Base-by-base conservation (phyloP, 2,888 invertebrate species). In the Clepsis dumicolana region DNA sequence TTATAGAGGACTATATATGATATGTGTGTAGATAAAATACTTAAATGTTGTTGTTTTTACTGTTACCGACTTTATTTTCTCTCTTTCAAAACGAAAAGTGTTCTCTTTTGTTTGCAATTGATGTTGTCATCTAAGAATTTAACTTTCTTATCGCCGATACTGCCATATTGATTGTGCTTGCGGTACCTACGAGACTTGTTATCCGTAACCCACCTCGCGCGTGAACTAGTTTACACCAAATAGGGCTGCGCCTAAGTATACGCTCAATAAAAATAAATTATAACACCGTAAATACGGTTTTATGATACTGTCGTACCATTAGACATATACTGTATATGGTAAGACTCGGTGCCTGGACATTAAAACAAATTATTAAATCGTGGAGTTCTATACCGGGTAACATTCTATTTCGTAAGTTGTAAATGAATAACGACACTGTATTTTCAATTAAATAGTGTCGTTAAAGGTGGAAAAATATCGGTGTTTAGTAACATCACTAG, bases 161-260 rank as follows among this genome's bases (percentile, higher is more conserved):
- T 90, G 90, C 89, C 89, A 91, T 91, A 91, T 91, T 89, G 90
- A 91, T 92, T 91, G 85, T 86, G 86, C 86, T 87, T 85, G 83
- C 82, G 83, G 85, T 84, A n/a, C n/a, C n/a, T n/a, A 87, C 83
- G 86, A 87, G 85, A 84, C 85, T 78, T 79, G 77, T 71, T 75
- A 59, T 65, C 59, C 70, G 68, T 62, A 64, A 64, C 74, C 71
- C 52, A 59, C 68, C 75, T 76, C 74, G 75, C 75, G 73, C 77
- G 75, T 79, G 79, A 75, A 84, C 85, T 84, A 83, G 83, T 83
- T 85, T 76, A 64, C 79, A 75, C 76, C 74, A 72, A 77, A 77
- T 82, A 85, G 84, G 79, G 85, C 77, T 85, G 86, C 74, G 75
- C 80, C 77, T 75, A 76, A 74, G 77, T 74, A 25, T 35, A 74